Percentiles rank a stretch among this genome's conserved stretches.
Conservation (phyloP, 92 coral and sea anemone genomes). For the Palythoa heliodiscus region DNA sequence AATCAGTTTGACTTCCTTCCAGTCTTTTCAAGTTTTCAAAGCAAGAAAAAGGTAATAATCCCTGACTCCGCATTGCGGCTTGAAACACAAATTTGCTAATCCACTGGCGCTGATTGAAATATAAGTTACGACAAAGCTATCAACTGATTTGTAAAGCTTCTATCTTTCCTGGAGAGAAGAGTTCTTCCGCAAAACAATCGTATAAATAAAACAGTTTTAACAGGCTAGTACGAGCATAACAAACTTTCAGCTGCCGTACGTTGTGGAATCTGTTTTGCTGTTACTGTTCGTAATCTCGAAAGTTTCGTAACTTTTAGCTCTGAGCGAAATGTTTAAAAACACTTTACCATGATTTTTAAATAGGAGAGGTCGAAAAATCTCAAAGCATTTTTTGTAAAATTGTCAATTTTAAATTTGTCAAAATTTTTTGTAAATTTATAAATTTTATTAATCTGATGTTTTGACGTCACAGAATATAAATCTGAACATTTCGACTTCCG, state of each 20-base stretch:
- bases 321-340: too few species aligned
- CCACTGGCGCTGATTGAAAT: not conserved
- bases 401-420: too few species aligned
- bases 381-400: not conserved
- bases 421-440: too few species aligned
- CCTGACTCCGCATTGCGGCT: too few species aligned
- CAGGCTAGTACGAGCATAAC: not conserved
- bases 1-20: not conserved
- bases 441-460: too few species aligned
- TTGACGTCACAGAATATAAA: too few species aligned
- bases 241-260: not conserved
- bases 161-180: not conserved
- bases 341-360: too few species aligned
- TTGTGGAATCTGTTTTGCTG: not conserved
- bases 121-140: not conserved
- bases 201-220: constrained; percentile 3
- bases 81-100: too few species aligned
- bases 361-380: not conserved
- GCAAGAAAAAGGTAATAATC: too few species aligned
- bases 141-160: not conserved
- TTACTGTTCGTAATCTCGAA: not conserved
- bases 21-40: too few species aligned
- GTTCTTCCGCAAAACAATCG: not conserved
- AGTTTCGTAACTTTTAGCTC: not conserved
- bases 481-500: too few species aligned